A percentile compares a stretch with the other conserved stretches of the same genome.
Evolutionary conservation across 1,140 invertebrate genomes (phyloP).

Genomic region (Babylonia areolata): DNA sequence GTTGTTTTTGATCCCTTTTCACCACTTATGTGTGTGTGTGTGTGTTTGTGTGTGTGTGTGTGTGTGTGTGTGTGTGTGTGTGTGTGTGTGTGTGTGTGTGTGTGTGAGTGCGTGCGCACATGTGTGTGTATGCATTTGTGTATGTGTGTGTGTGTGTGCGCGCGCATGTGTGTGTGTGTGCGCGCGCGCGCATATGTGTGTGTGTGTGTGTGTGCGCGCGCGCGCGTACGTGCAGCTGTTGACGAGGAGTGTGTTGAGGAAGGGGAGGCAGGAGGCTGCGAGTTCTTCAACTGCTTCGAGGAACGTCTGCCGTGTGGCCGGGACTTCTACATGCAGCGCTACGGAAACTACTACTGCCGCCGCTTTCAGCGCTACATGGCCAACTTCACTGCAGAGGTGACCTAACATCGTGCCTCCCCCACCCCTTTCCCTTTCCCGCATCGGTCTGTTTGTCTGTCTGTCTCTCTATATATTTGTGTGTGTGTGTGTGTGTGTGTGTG

Average conservation of each 20-base stretch:
- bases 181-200: neutral
- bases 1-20: too few species aligned
- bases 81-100: neutral
- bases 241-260: constrained; percentile 38
- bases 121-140: neutral
- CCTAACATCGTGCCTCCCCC: too few species aligned
- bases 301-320: constrained; percentile 47
- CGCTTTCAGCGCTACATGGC: constrained; percentile 22
- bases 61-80: constrained; percentile 10
- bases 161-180: neutral
- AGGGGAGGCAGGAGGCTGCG: constrained; percentile 39
- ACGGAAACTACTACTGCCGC: constrained; percentile 50
- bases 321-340: constrained; percentile 47
- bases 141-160: neutral
- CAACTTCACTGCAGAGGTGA: constrained; percentile 37
- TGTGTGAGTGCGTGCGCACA: neutral
- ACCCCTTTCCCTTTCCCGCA: too few species aligned
- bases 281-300: constrained; percentile 55
- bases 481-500: neutral
- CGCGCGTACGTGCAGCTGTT: constrained; percentile 14
- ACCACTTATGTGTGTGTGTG: too few species aligned
- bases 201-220: too few species aligned
- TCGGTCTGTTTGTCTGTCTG: neutral
- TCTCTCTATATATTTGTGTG: neutral
- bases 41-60: constrained; percentile 15